These are phyloP conservation scores for Orthosia incerta DNA, from an alignment of 2,888 invertebrate genomes.

Conservation along the genomic window DNA sequence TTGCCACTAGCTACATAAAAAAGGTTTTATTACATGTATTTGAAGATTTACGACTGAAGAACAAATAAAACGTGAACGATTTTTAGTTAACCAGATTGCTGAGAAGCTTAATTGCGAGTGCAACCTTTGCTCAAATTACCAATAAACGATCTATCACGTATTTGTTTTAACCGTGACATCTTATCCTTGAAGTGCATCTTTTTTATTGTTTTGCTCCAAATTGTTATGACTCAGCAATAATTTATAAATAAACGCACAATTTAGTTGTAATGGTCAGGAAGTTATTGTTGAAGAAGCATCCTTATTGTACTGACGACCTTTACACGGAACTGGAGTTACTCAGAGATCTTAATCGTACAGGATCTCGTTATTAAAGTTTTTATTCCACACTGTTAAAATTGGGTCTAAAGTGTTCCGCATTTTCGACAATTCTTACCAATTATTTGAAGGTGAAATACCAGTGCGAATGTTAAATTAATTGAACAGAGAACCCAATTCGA, in stretches of 20 bases:
- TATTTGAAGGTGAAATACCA: conserved; percentile 36
- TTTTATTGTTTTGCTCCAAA: conserved; percentile 60
- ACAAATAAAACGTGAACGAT: conserved; percentile 58
- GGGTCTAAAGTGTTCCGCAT: conserved; percentile 58
- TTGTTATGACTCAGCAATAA: conserved; percentile 62
- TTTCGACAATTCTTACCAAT: conserved; percentile 40
- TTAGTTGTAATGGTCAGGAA: conserved; percentile 63
- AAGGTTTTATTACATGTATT: conserved; percentile 33
- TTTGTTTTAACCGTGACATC: conserved; percentile 64
- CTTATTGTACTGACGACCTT: conserved; percentile 78
- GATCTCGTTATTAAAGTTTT: conserved; percentile 70
- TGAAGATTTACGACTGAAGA: conserved; percentile 31
- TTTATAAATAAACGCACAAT: conserved; percentile 59
- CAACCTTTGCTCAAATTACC: conserved; percentile 58
- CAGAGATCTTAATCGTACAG: conserved; percentile 78
- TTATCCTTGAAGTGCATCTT: conserved; percentile 63
- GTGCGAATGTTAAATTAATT: conserved; percentile 5
- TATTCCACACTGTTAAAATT: conserved; percentile 47
- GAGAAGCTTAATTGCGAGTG: conserved; percentile 60
- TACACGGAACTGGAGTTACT: conserved; percentile 79
- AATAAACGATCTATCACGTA: conserved; percentile 60
- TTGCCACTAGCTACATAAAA: conserved; percentile 48
- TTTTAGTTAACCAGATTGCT: conserved; percentile 49
- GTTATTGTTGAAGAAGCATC: conserved; percentile 75
- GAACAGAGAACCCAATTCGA: conserved; percentile 7